Conservation (phyloP, 2,797 vertebrate genomes). For the Oreonectes daqikongensis region DNA sequence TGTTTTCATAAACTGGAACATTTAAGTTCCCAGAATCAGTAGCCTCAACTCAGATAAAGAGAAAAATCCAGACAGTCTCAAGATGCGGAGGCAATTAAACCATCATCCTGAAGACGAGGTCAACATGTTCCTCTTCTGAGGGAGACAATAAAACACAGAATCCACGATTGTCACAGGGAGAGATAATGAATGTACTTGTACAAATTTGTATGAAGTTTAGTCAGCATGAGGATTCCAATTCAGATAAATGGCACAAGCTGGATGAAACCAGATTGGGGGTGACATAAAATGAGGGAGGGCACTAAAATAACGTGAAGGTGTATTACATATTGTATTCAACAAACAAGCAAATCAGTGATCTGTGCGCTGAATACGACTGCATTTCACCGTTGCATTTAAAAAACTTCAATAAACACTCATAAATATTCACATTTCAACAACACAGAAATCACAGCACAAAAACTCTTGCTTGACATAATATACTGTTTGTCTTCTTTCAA, state of each 20-base stretch:
- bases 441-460: background rate
- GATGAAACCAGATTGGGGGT: background rate
- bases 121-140: conserved; percentile 1
- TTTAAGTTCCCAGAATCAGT: background rate
- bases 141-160: background rate
- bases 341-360: background rate
- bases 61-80: background rate
- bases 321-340: background rate
- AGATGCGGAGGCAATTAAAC: conserved; percentile 12
- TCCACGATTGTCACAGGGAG: background rate
- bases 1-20: conserved; percentile 7
- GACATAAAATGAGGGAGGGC: background rate
- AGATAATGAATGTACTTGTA: background rate
- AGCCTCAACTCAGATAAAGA: background rate
- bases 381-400: background rate
- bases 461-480: conserved; percentile 20
- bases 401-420: conserved; percentile 2
- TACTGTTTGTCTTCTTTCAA: conserved; percentile 39
- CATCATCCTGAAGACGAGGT: background rate
- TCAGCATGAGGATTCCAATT: background rate
- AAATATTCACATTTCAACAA: background rate
- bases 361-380: conserved; percentile 8
- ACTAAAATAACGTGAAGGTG: background rate
- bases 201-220: background rate
- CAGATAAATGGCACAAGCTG: background rate